These are phyloP conservation scores for Diplodus sargus DNA, from an alignment of 2,797 vertebrate genomes.

Conservation along the genomic window DNA sequence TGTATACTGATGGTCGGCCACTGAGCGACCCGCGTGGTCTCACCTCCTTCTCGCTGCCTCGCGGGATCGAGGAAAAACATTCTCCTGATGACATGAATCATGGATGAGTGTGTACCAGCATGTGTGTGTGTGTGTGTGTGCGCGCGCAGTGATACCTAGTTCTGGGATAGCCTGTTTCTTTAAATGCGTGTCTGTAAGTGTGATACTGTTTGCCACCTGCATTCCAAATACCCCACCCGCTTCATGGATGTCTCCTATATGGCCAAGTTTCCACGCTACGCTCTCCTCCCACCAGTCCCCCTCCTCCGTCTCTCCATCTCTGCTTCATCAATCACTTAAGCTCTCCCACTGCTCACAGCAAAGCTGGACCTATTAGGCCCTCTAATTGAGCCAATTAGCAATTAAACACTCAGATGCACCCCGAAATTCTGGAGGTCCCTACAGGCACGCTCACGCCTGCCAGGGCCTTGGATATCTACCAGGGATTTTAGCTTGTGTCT, in stretches of 20 bases:
- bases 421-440: slow-evolving; percentile 69
- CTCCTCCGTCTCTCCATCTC: slow-evolving; percentile 26
- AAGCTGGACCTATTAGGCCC: slow-evolving; percentile 73
- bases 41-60: slow-evolving; percentile 13
- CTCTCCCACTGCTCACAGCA: slow-evolving; percentile 62
- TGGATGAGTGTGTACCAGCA: slow-evolving; percentile 37
- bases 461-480: slow-evolving; percentile 48
- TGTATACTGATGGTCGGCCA: slow-evolving; percentile 32
- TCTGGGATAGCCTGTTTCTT: slow-evolving; percentile 16
- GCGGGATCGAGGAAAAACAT: slow-evolving; percentile 31
- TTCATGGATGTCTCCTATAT: slow-evolving; percentile 11
- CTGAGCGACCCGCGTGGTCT: slow-evolving; percentile 25
- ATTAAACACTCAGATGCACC: slow-evolving; percentile 79
- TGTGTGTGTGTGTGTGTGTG: not conserved
- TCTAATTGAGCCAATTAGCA: slow-evolving; percentile 83
- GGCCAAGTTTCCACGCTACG: slow-evolving; percentile 31
- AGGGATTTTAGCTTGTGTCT: slow-evolving; percentile 18
- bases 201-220: slow-evolving; percentile 11
- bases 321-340: slow-evolving; percentile 75
- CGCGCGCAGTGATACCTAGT: slow-evolving; percentile 1
- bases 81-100: slow-evolving; percentile 59
- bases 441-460: slow-evolving; percentile 43
- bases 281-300: not conserved
- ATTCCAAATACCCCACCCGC: slow-evolving; percentile 9
- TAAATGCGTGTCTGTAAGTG: slow-evolving; percentile 19